Percentiles rank a stretch among this genome's conserved stretches.
These are phyloP conservation scores for Trachelus stipa DNA, from an alignment of 2,888 invertebrate genomes.

Conservation along the genomic window DNA sequence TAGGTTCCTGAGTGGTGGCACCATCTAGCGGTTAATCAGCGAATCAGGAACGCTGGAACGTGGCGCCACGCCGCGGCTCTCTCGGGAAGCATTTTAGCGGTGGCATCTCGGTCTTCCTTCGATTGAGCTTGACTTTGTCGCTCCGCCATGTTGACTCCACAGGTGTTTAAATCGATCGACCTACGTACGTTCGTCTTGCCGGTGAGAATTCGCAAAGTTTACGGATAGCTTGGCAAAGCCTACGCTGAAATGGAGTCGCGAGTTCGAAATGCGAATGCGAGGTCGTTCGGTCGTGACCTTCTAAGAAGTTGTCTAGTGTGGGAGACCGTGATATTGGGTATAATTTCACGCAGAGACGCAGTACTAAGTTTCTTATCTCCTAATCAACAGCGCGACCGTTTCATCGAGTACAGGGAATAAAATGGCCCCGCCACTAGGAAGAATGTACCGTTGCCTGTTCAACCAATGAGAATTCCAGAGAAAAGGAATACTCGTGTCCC, in stretches of 20 bases:
- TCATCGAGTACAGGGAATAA: background rate
- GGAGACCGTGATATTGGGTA: background rate
- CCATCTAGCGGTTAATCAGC: background rate
- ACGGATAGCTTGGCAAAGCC: background rate
- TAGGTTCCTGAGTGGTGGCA: background rate
- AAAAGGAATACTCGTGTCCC: background rate
- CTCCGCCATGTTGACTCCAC: conserved; percentile 21
- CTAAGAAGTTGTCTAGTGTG: background rate
- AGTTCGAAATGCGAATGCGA: background rate
- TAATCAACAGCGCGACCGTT: background rate
- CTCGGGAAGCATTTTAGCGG: background rate
- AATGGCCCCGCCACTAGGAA: background rate
- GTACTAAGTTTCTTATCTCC: background rate
- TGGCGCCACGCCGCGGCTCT: background rate
- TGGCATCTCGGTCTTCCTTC: background rate
- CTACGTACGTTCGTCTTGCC: background rate
- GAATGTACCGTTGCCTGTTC: background rate
- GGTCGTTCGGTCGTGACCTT: background rate
- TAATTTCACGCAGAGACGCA: background rate
- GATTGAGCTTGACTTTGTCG: background rate
- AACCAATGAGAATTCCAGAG: background rate
- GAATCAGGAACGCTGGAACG: background rate
- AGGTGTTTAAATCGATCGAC: conserved; percentile 26
- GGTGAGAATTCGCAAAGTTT: background rate
- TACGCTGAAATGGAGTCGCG: background rate